phyloP scores from a whole-genome alignment of 2,797 vertebrate genomes.

The Etheostoma nigrum region DNA sequence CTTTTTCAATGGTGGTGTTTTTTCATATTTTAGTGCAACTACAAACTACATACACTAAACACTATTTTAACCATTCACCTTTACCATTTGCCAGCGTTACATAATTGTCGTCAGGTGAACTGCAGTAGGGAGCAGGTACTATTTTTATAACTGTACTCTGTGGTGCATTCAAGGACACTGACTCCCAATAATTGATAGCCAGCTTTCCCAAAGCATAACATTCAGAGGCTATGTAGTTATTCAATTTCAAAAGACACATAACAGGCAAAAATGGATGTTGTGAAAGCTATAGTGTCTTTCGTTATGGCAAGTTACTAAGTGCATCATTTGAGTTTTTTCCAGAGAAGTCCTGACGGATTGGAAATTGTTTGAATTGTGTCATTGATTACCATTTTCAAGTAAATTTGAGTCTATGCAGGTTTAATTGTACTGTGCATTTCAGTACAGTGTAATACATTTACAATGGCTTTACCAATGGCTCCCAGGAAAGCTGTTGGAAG shows the following conservation, averaged over 20 bases:
- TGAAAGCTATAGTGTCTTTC: not conserved
- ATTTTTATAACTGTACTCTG: slow-evolving; percentile 24
- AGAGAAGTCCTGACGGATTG: not conserved
- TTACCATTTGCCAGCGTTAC: slow-evolving; percentile 8
- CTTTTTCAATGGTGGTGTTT: not conserved
- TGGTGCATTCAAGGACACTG: slow-evolving; percentile 31
- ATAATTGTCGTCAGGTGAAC: slow-evolving; percentile 25
- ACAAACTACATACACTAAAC: not conserved
- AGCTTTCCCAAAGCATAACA: not conserved
- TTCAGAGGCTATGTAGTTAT: not conserved
- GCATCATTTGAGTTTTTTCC: too few relatives aligned
- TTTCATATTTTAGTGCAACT: not conserved
- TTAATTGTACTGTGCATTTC: not conserved
- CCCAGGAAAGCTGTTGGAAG: not conserved
- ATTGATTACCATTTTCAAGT: not conserved
- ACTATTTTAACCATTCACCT: not conserved
- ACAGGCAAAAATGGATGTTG: not conserved
- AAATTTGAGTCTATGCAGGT: not conserved
- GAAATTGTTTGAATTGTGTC: not conserved
- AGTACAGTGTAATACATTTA: not conserved
- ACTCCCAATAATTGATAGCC: not conserved
- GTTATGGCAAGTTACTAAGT: not conserved
- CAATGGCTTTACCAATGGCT: not conserved
- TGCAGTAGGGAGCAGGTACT: slow-evolving; percentile 35
- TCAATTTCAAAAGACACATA: not conserved